Conservation (phyloP, 1,140 invertebrate species). For the Pseudomyrmex cubaensis region DNA sequence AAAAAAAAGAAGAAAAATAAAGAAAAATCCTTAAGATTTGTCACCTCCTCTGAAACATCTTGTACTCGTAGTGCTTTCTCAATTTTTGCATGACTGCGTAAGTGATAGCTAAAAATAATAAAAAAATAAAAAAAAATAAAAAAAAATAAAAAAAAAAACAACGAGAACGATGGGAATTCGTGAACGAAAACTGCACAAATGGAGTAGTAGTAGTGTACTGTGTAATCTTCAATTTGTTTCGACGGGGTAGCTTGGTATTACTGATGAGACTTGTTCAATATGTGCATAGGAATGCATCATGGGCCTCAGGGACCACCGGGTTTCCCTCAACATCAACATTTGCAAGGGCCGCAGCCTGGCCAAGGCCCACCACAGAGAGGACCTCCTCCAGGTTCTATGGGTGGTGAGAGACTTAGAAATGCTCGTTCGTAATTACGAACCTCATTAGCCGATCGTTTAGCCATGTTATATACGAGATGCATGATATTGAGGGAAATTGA, state of each 20-base stretch:
- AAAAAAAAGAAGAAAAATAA: no score
- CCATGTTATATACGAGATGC: conserved; percentile 56
- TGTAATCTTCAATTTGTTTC: conserved; percentile 50
- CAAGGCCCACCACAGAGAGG: conserved; percentile 88
- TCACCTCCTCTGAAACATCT: conserved; percentile 68
- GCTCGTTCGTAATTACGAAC: conserved; percentile 61
- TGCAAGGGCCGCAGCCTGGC: conserved; percentile 88
- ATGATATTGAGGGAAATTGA: conserved; percentile 75
- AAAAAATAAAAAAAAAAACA: conserved; percentile 6
- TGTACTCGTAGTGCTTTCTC: conserved; percentile 52
- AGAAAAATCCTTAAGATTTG: background rate
- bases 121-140: background rate
- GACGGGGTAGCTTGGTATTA: conserved; percentile 60
- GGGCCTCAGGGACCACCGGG: conserved; percentile 84
- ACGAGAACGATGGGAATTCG: background rate
- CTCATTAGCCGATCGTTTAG: conserved; percentile 41
- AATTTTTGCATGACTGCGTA: conserved; percentile 59
- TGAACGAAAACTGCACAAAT: background rate
- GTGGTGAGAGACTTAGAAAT: conserved; percentile 80
- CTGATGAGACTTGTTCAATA: conserved; percentile 69
- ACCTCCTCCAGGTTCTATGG: conserved; percentile 88
- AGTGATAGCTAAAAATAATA: background rate
- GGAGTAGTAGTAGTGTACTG: conserved; percentile 55
- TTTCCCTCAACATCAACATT: conserved; percentile 88
- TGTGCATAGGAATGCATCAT: conserved; percentile 83